phyloP scores from a whole-genome alignment of 2,888 invertebrate genomes.

The Protula sp. region DNA sequence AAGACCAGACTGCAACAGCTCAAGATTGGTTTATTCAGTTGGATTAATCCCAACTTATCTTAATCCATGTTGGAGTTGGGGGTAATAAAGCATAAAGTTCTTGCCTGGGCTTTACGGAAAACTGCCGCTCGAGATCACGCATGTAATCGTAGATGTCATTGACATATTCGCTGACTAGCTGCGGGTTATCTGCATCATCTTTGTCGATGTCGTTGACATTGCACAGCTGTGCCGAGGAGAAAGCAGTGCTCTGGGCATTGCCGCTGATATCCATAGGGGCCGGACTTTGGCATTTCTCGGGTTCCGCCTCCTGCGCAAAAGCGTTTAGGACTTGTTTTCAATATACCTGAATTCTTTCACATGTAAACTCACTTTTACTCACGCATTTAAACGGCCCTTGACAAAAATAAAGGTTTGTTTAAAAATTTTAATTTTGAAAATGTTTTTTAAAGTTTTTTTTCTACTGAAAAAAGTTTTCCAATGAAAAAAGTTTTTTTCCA shows the following conservation, averaged over 20 bases:
- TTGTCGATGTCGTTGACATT: constrained; percentile 63
- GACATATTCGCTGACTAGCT: constrained; percentile 77
- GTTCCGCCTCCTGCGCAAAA: neutral
- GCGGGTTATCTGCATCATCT: constrained; percentile 68
- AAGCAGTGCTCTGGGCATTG: constrained; percentile 11
- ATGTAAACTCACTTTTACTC: no score
- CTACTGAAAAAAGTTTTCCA: no score
- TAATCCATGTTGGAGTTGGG: no score
- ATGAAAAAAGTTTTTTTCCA: no score
- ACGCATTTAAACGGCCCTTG: no score
- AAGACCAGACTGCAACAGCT: no score
- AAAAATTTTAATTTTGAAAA: no score
- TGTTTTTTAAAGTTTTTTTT: no score
- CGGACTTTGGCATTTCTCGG: neutral
- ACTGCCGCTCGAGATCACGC: constrained; percentile 67
- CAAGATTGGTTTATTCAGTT: no score
- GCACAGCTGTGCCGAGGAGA: constrained; percentile 9
- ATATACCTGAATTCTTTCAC: neutral
- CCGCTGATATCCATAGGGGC: constrained; percentile 11
- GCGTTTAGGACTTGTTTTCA: neutral
- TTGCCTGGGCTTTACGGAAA: constrained; percentile 64
- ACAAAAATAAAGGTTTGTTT: no score
- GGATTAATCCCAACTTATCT: no score
- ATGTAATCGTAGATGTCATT: constrained; percentile 85
- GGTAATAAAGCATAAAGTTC: no score